These are phyloP conservation scores for Scomber colias DNA, from an alignment of 2,113 vertebrate species.

Conservation along the genomic window DNA sequence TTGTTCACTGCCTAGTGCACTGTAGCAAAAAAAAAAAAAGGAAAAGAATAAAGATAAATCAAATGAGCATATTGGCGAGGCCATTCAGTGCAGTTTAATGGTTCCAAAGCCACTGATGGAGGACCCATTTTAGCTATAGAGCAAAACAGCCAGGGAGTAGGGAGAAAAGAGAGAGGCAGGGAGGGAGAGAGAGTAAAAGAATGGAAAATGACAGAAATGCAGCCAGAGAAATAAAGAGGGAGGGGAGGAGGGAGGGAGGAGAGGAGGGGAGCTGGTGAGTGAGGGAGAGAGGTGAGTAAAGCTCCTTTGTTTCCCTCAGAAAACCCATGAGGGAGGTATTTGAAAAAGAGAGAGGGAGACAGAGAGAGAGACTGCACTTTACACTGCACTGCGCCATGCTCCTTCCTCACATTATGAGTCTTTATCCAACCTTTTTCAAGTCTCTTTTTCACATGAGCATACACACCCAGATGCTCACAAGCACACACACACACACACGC, in stretches of 20 bases:
- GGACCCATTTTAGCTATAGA: conserved; percentile 58
- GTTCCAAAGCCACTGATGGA: conserved; percentile 57
- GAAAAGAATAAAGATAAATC: conserved; percentile 21
- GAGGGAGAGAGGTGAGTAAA: conserved; percentile 62
- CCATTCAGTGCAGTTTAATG: conserved; percentile 45
- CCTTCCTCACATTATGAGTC: conserved; percentile 71
- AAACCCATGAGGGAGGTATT: conserved; percentile 72
- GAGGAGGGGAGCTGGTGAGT: conserved; percentile 26
- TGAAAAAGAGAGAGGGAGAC: conserved; percentile 50
- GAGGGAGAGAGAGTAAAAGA: conserved; percentile 21
- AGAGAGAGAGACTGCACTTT: conserved; percentile 61
- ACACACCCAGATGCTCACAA: conserved; percentile 53
- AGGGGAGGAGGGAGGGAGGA: conserved; percentile 48
- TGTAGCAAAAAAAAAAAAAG: not conserved
- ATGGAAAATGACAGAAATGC: conserved; percentile 15
- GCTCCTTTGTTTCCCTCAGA: conserved; percentile 73
- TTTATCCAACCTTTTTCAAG: conserved; percentile 69
- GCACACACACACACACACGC: not conserved
- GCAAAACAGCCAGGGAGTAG: conserved; percentile 42
- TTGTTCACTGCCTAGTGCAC: not conserved
- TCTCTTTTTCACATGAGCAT: conserved; percentile 54
- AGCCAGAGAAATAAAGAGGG: conserved; percentile 9
- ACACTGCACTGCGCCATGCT: conserved; percentile 81
- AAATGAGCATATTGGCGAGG: conserved; percentile 47
- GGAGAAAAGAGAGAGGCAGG: conserved; percentile 1